phyloP scores from a whole-genome alignment of 2,113 vertebrate species.

The Loxodonta africana region DNA sequence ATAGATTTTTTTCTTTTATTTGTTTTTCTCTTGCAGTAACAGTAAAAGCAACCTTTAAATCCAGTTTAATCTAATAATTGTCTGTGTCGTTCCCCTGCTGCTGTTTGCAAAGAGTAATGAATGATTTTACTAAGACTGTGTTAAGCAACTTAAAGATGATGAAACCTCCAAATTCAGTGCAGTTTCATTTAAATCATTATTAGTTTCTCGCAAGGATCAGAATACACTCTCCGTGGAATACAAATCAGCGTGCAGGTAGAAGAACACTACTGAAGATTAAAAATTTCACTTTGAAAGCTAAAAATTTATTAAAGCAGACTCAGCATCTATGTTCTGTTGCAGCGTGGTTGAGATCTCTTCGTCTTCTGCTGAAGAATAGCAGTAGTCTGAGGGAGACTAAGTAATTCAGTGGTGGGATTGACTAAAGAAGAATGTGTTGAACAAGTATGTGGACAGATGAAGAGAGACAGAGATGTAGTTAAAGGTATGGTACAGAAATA shows the following conservation, averaged over 20 bases:
- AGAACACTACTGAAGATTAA: conserved; percentile 28
- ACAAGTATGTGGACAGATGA: not conserved
- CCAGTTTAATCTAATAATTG: conserved; percentile 66
- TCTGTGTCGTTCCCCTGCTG: not conserved
- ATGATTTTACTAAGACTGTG: conserved; percentile 61
- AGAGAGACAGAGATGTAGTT: not conserved
- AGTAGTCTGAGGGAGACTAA: not conserved
- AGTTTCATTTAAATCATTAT: conserved; percentile 71
- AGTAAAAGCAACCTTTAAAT: conserved; percentile 71
- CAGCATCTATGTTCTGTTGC: accelerated
- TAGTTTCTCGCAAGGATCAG: conserved; percentile 63
- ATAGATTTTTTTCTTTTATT: not conserved
- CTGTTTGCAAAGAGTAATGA: conserved; percentile 71
- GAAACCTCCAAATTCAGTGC: conserved; percentile 66
- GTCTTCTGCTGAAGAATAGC: not conserved
- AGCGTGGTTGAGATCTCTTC: not conserved
- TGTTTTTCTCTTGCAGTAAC: conserved; percentile 62
- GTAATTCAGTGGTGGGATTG: accelerated
- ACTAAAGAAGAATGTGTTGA: not conserved
- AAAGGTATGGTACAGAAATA: not conserved
- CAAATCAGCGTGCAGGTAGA: conserved; percentile 69
- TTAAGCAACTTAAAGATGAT: conserved; percentile 68
- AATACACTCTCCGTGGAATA: conserved; percentile 62
- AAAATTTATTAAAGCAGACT: not conserved
- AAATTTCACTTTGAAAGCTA: not conserved